phyloP scores from a whole-genome alignment of 1,140 invertebrate genomes.

The Penaeus vannamei region DNA sequence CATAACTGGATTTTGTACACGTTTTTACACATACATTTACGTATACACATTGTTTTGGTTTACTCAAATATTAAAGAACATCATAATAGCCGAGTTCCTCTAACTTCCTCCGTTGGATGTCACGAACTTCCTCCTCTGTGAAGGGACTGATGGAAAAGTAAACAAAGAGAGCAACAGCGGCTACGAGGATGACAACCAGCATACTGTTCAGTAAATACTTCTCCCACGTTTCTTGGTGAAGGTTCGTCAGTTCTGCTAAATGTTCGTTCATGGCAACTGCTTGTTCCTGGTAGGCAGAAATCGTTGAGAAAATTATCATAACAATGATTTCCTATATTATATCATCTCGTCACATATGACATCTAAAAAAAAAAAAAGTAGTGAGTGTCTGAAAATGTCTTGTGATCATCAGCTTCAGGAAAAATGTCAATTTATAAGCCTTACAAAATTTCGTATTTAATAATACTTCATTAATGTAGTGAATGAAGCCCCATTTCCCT shows the following conservation, averaged over 20 bases:
- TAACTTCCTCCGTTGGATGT: slow-evolving; percentile 46
- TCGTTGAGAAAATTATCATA: no score
- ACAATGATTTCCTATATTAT: no score
- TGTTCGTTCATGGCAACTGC: slow-evolving; percentile 49
- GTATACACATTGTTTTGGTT: background rate
- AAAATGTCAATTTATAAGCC: no score
- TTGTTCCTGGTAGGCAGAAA: slow-evolving; percentile 15
- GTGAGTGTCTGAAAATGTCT: no score
- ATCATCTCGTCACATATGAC: no score
- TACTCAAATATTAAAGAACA: background rate
- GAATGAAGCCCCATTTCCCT: no score
- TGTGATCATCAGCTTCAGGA: no score
- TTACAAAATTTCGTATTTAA: no score
- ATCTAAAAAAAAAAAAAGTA: no score
- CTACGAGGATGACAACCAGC: slow-evolving; percentile 49
- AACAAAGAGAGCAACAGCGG: slow-evolving; percentile 42
- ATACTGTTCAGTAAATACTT: slow-evolving; percentile 57
- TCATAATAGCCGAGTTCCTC: slow-evolving; percentile 46
- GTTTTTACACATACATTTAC: no score
- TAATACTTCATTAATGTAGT: no score
- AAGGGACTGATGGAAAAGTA: slow-evolving; percentile 67
- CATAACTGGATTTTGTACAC: no score
- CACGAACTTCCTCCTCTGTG: slow-evolving; percentile 42
- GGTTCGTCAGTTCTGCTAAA: slow-evolving; percentile 36
- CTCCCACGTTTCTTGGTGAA: slow-evolving; percentile 63